These are phyloP conservation scores for Drosophila rubida DNA, from an alignment of 2,888 invertebrate genomes.

Conservation along the genomic window DNA sequence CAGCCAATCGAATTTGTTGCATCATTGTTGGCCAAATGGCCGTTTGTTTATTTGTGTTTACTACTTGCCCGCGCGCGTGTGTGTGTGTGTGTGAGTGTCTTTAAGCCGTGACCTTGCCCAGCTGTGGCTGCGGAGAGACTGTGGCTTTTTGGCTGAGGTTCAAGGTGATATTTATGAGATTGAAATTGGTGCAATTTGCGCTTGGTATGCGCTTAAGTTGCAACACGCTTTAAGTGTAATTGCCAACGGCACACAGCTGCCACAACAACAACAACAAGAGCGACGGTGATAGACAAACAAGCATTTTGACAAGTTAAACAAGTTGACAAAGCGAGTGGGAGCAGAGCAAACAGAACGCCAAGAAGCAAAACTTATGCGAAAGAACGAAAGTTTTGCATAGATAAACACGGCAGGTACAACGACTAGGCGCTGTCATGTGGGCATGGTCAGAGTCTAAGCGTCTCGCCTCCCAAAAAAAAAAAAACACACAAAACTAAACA, in stretches of 20 bases:
- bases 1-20: constrained; percentile 72
- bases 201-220: constrained; percentile 31
- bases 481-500: too few relatives aligned
- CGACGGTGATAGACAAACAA: constrained; percentile 10
- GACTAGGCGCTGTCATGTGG: constrained; percentile 27
- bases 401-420: constrained; percentile 56
- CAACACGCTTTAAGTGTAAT: constrained; percentile 36
- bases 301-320: constrained; percentile 55
- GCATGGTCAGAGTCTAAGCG: constrained; percentile 40
- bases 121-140: constrained; percentile 9
- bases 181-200: constrained; percentile 30
- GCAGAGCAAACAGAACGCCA: constrained; percentile 30
- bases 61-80: background rate
- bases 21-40: constrained; percentile 69
- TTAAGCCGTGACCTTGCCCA: constrained; percentile 69
- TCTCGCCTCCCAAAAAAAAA: background rate
- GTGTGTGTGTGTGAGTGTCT: constrained; percentile 22
- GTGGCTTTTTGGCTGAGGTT: constrained; percentile 46
- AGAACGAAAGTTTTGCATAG: constrained; percentile 60
- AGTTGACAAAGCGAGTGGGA: constrained; percentile 32
- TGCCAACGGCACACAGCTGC: constrained; percentile 34
- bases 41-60: constrained; percentile 58
- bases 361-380: constrained; percentile 42
- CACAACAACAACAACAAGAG: constrained; percentile 18
- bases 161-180: constrained; percentile 64